These are phyloP conservation scores for Pocota personata DNA, from an alignment of 2,888 invertebrate species.

Conservation along the genomic window DNA sequence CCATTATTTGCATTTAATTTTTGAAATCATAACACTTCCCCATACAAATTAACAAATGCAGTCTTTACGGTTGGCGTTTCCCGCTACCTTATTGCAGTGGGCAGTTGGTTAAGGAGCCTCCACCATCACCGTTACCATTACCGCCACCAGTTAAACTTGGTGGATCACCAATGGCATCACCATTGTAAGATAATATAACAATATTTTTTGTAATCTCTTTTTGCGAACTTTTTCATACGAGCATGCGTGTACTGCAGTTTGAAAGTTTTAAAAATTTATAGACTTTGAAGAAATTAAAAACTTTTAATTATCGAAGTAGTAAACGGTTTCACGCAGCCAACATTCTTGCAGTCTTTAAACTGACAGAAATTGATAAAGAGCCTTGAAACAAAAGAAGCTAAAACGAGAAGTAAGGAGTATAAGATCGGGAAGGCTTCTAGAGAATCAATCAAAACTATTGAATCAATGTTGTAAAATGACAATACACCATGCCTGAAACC, in stretches of 20 bases:
- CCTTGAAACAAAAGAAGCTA: no score
- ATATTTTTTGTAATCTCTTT: neutral
- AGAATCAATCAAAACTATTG: no score
- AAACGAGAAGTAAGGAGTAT: no score
- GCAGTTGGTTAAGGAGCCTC: slow-evolving; percentile 87
- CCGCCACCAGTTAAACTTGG: slow-evolving; percentile 91
- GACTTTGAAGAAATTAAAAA: neutral
- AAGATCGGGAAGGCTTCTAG: no score
- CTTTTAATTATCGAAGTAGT: no score
- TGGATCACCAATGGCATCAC: slow-evolving; percentile 87
- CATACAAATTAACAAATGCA: slow-evolving; percentile 83
- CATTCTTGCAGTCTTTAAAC: no score
- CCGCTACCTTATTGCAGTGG: slow-evolving; percentile 98
- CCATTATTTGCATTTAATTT: slow-evolving; percentile 69
- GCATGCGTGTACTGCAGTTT: neutral
- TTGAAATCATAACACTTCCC: slow-evolving; percentile 75
- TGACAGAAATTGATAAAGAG: no score
- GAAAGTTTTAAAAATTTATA: neutral
- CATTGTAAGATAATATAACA: slow-evolving; percentile 85
- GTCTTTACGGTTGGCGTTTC: slow-evolving; percentile 98
- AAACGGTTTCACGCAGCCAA: no score
- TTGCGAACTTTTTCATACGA: neutral
- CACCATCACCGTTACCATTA: slow-evolving; percentile 91
- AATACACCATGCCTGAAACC: no score
- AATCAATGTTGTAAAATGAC: no score